phyloP scores from a whole-genome alignment of 2,888 invertebrate genomes.

The Epinotia demarniana region DNA sequence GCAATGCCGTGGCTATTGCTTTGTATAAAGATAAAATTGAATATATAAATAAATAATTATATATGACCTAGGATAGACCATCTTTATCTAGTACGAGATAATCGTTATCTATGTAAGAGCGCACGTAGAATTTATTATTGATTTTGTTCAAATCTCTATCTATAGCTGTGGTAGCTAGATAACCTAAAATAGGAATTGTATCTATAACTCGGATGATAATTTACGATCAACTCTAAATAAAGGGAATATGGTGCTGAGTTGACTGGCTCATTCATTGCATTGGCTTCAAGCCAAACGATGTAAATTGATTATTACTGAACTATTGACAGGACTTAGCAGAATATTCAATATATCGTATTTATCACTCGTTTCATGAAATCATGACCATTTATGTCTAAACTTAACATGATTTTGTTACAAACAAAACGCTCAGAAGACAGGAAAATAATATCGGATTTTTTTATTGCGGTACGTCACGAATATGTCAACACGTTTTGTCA shows the following conservation, averaged over 20 bases:
- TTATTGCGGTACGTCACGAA: not conserved
- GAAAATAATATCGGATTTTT: constrained; percentile 6
- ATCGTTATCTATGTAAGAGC: constrained; percentile 31
- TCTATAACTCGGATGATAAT: constrained; percentile 9
- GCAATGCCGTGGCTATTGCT: not conserved
- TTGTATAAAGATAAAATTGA: constrained; percentile 1
- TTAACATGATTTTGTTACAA: not conserved
- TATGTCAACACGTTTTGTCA: not conserved
- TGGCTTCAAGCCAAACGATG: constrained; percentile 21
- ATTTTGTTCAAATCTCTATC: constrained; percentile 57
- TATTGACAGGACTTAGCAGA: constrained; percentile 17
- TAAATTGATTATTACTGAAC: constrained; percentile 31
- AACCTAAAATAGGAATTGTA: constrained; percentile 49
- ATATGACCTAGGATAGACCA: constrained; percentile 15
- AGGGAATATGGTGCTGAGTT: constrained; percentile 13
- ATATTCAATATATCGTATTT: constrained; percentile 16
- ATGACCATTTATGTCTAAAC: not conserved
- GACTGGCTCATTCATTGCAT: constrained; percentile 1
- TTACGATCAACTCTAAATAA: constrained; percentile 5
- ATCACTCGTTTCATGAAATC: not conserved
- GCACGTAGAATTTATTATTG: constrained; percentile 62
- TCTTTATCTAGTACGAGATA: constrained; percentile 32
- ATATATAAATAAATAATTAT: constrained; percentile 1
- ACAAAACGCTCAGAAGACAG: not conserved
- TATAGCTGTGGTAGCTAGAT: constrained; percentile 49